Base-by-base conservation (phyloP, 2,888 invertebrate species). In the Dicranocentrus wangi region DNA sequence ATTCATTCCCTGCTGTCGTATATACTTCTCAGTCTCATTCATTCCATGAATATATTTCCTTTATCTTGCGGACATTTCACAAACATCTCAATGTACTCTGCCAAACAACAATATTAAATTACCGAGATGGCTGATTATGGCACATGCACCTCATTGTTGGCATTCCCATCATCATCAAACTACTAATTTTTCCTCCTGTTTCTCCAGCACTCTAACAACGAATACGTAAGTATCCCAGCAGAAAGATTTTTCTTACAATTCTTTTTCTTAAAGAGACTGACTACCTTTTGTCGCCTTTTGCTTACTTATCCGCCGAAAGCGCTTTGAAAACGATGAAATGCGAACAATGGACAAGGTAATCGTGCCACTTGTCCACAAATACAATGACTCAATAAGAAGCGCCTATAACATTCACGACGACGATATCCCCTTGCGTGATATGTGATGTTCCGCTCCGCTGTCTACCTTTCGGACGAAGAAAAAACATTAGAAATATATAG, bases 41-140 rank as follows among this genome's bases (percentile, higher is more conserved):
- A 60, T 77, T 69, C 55, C 39, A 42, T 55, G n/a, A n/a, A 47
- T 2, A n/a, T 10, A 2, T 47, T n/a, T n/a, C n/a, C 15, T 47
- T 47, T 47, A 47, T 47, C 58, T 76, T 70, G 70, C 70, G 78
- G 77, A 47, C 77, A 70, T 70, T 77, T 69, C 68, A 69, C 78
- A 78, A 78, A 68, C 76, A 66, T 77, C 77, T 70, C 78, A 65
- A 70, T 70, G 28, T 53, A 28, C 17, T 32, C 42, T 17, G 51
- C 72, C 70, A 81, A 81, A 82, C 77, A 82, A 78, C 78, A 19
- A 79, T 75, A 79, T 79, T 79, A 69, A 73, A 70, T 78, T 82
- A 75, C 82, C 58, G 43, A 68, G 25, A 25, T 75, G 43, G 28
- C 76, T 63, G 63, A 69, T 69, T 70, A 51, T 55, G 70, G 78